These are phyloP conservation scores for Enteromius trimaculatus DNA, from an alignment of 2,797 vertebrate genomes.

Conservation along the genomic window DNA sequence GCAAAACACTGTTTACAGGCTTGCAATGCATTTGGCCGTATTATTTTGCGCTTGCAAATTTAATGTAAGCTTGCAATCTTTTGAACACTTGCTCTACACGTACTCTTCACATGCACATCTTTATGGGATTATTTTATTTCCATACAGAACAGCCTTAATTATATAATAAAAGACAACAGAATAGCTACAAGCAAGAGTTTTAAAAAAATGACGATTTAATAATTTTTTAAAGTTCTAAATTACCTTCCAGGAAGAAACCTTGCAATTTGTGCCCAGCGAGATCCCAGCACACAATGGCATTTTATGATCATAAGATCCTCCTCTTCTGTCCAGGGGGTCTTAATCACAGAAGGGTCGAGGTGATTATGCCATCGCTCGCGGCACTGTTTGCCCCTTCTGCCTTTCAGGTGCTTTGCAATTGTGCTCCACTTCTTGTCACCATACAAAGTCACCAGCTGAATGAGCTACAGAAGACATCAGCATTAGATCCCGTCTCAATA, in stretches of 20 bases:
- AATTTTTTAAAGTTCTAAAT: not conserved
- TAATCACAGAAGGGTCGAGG: constrained; percentile 89
- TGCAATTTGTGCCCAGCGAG: constrained; percentile 94
- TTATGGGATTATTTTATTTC: too few relatives aligned
- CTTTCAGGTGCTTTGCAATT: constrained; percentile 87
- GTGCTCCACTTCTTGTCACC: constrained; percentile 88
- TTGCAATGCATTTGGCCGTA: too few relatives aligned
- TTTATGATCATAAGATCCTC: constrained; percentile 92
- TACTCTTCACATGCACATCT: too few relatives aligned
- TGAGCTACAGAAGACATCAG: constrained; percentile 76
- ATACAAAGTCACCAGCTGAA: constrained; percentile 85
- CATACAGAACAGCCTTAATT: not conserved
- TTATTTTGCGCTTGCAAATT: too few relatives aligned
- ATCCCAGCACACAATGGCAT: constrained; percentile 88
- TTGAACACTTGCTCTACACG: too few relatives aligned
- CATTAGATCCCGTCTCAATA: not conserved
- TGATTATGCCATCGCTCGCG: constrained; percentile 94
- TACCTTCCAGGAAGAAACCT: constrained; percentile 94
- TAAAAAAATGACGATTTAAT: not conserved
- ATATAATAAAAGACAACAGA: not conserved
- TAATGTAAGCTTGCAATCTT: too few relatives aligned
- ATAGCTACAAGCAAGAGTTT: not conserved
- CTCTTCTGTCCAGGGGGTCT: constrained; percentile 88
- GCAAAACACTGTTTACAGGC: too few relatives aligned
- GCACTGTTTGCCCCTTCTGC: constrained; percentile 91